phyloP scores from a whole-genome alignment of 1,140 invertebrate genomes.

The Steinernema feltiae region DNA sequence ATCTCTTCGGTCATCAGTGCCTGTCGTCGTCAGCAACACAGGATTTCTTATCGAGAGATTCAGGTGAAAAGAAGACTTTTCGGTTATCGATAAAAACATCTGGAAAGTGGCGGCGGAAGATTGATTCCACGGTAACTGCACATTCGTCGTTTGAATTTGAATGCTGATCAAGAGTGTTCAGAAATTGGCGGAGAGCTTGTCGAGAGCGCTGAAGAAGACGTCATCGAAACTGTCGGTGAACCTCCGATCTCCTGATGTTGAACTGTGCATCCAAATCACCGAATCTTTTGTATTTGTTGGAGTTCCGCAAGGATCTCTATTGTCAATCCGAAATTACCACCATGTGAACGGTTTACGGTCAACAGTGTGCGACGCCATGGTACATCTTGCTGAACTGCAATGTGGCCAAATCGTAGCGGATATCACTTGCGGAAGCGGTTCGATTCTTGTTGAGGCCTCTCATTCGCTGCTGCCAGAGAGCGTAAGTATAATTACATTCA shows the following conservation, averaged over 20 bases:
- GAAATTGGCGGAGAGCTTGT: conserved; percentile 4
- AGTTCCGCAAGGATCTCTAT: background rate
- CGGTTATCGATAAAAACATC: background rate
- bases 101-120: background rate
- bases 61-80: background rate
- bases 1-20: background rate
- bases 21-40: background rate
- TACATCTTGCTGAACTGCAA: background rate
- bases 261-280: background rate
- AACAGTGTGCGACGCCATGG: background rate
- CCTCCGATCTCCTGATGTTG: background rate
- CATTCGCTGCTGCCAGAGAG: background rate
- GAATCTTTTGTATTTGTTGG: background rate
- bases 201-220: background rate
- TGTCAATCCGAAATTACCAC: background rate
- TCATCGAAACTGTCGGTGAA: background rate
- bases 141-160: background rate
- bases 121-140: background rate
- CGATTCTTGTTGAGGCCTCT: background rate
- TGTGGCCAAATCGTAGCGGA: background rate
- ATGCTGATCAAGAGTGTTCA: background rate
- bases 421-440: background rate
- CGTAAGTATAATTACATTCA: background rate
- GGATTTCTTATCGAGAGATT: background rate
- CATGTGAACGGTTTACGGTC: background rate